Conservation (phyloP, 2,888 invertebrate genomes). For the Hanleya hanleyi region DNA sequence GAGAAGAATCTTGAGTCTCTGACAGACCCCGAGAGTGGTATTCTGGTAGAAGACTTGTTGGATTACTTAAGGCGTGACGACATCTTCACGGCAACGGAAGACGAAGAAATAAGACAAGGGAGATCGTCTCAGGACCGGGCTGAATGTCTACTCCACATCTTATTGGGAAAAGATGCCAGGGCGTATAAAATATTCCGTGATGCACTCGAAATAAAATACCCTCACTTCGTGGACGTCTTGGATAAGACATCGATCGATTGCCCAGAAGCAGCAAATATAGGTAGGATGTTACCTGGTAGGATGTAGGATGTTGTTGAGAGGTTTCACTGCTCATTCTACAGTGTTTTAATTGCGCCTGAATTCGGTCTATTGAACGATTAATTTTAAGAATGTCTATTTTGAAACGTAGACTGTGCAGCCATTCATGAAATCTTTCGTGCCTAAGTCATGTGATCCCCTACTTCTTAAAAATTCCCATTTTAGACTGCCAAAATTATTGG, state of each 20-base stretch:
- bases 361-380: too few relatives aligned
- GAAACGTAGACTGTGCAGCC: too few relatives aligned
- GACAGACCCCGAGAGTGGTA: not conserved
- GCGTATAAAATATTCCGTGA: not conserved
- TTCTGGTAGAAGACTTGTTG: not conserved
- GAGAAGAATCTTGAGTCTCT: not conserved
- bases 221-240: not conserved
- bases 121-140: not conserved
- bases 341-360: too few relatives aligned
- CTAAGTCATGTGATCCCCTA: too few relatives aligned
- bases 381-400: too few relatives aligned
- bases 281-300: not conserved
- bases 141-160: not conserved
- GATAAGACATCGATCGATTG: not conserved
- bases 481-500: too few relatives aligned
- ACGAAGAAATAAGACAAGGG: not conserved
- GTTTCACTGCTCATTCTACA: too few relatives aligned
- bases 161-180: not conserved
- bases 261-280: not conserved
- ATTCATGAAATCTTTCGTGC: too few relatives aligned
- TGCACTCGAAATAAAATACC: not conserved
- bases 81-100: not conserved
- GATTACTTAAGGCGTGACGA: not conserved
- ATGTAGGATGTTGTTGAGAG: too few relatives aligned
- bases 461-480: too few relatives aligned